Evolutionary conservation across 2,888 invertebrate genomes (phyloP), one percentile per base, ranked within the genome.

Genomic region (Epinotia brunnichana): DNA sequence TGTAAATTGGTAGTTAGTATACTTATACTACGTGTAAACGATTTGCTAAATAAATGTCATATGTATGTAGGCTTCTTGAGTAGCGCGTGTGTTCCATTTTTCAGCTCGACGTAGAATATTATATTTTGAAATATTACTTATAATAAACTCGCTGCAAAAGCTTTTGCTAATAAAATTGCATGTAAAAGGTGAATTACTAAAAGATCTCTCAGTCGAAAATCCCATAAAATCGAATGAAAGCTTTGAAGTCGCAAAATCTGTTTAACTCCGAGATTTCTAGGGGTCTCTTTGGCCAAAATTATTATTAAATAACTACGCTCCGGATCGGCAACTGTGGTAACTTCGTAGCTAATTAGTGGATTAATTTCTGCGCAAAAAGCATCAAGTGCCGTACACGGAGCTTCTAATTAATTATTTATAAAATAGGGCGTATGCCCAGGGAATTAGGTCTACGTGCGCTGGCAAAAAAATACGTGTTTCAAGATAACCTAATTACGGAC

Each of bases 231-330:
- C 75, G 75, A 79, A 77, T 79, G 76, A 78, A 82, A 74, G 76
- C 81, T 82, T 86, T 85, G 84, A 85, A 85, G 81, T 82, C 83
- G 75, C 71, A 74, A 83, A 82, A 82, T 80, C 75, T 77, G 74
- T 80, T 79, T 83, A 82, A 82, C 85, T 85, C 79, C 48, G 71
- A 73, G 74, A 76, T 76, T 79, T 76, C 69, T 70, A 70, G 54
- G 68, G 67, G 60, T 76, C 70, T 73, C 69, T 77, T 78, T 75
- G 70, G 75, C 57, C 57, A 51, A 62, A 77, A 77, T 74, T 76
- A 77, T 78, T 73, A 73, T 77, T 79, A 78, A 78, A 78, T 79
- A 80, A 80, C 74, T 77, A 70, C 70, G 70, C 51, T 51, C 11
- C 21, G 57, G 51, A 68, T 73, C 62, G 39, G 62, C 66, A 54